A percentile compares a stretch with the other conserved stretches of the same genome.
These are phyloP conservation scores for Grus americana DNA, from an alignment of 2,113 vertebrate genomes.

Conservation along the genomic window DNA sequence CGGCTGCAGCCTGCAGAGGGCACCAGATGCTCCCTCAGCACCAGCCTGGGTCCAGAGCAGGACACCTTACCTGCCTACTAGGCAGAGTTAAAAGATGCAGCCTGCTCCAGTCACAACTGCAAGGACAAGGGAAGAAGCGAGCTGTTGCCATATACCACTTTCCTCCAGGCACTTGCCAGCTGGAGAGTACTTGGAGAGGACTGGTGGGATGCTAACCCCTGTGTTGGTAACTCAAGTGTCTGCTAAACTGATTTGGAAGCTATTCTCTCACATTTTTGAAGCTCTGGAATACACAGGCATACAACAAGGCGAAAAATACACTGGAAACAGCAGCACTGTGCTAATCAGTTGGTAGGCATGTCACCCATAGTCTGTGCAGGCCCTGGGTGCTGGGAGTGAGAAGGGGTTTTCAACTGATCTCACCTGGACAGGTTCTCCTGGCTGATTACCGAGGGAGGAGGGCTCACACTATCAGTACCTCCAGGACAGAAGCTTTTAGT, in stretches of 20 bases:
- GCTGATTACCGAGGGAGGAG: constrained; percentile 90
- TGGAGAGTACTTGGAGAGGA: background rate
- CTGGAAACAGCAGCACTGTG: background rate
- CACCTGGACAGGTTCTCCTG: constrained; percentile 94
- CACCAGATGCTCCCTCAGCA: constrained; percentile 18
- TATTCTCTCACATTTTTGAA: background rate
- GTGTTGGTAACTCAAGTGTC: background rate
- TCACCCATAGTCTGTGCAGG: background rate
- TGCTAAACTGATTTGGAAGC: background rate
- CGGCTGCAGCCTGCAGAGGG: constrained; percentile 52
- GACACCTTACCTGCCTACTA: background rate
- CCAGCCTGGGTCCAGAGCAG: background rate
- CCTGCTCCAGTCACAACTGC: background rate
- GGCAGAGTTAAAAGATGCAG: background rate
- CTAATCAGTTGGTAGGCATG: background rate
- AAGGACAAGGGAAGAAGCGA: background rate
- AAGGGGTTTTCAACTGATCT: background rate
- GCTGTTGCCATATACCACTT: background rate
- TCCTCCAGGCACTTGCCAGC: background rate
- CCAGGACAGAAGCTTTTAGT: constrained; percentile 98
- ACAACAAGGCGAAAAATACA: background rate
- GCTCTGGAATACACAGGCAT: background rate
- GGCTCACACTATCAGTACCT: constrained; percentile 93
- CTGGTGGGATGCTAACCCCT: background rate
- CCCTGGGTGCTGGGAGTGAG: background rate